Percentiles rank a stretch among this genome's conserved stretches.
Evolutionary conservation across 2,113 vertebrate species (phyloP).

Genomic region (Vanacampus margaritifer): DNA sequence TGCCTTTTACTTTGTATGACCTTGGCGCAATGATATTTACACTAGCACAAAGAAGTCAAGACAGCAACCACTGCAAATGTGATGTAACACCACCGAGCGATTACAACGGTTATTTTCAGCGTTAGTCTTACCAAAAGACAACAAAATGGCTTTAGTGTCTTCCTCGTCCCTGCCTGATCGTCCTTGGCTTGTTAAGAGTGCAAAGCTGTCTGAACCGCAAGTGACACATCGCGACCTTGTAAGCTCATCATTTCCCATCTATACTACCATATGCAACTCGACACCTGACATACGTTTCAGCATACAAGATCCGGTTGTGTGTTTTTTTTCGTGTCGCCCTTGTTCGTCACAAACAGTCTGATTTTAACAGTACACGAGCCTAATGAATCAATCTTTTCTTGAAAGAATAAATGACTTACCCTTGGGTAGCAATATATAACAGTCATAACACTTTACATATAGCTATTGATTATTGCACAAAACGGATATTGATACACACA

Average conservation of each 20-base stretch:
- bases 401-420: constrained; percentile 29
- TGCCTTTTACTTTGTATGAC: constrained; percentile 38
- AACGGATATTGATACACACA: constrained; percentile 46
- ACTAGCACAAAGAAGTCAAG: constrained; percentile 23
- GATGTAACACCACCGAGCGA: constrained; percentile 23
- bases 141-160: constrained; percentile 63
- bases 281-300: constrained; percentile 1
- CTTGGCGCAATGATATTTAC: constrained; percentile 57
- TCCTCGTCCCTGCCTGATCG: constrained; percentile 27
- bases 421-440: constrained; percentile 39
- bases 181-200: constrained; percentile 71
- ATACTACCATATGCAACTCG: constrained; percentile 1
- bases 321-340: constrained; percentile 36
- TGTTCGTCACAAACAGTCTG: constrained; percentile 63
- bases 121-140: constrained; percentile 42
- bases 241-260: constrained; percentile 40
- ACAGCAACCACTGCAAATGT: constrained; percentile 23
- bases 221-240: constrained; percentile 66
- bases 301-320: constrained; percentile 1
- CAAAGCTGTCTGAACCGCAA: constrained; percentile 62
- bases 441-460: constrained; percentile 44
- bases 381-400: constrained; percentile 56
- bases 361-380: constrained; percentile 70
- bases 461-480: constrained; percentile 62
- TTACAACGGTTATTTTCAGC: constrained; percentile 18